Evolutionary conservation across 1,140 invertebrate species (phyloP).

Genomic region (Hylyphantes graminicola): DNA sequence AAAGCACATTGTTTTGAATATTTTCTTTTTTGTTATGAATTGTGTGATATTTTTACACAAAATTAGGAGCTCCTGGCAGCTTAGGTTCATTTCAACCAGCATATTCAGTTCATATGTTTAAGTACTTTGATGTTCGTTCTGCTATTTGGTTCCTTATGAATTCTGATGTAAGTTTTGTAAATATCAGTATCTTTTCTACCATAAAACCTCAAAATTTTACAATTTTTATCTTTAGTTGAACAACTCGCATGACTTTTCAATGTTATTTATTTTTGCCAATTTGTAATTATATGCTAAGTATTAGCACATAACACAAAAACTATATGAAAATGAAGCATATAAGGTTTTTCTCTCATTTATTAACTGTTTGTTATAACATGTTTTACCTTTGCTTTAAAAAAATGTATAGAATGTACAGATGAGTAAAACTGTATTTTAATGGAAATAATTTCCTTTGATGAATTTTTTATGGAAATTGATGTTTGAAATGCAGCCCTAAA

Average conservation of each 20-base stretch:
- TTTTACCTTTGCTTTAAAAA: slow-evolving; percentile 16
- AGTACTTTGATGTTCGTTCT: neutral
- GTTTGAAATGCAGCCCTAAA: slow-evolving; percentile 29
- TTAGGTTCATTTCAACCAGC: neutral
- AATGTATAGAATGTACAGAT: slow-evolving; percentile 42
- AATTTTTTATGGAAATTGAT: slow-evolving; percentile 29
- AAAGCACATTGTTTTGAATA: neutral
- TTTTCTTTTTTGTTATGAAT: slow-evolving; percentile 7
- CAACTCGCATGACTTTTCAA: slow-evolving; percentile 3
- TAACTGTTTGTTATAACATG: no score
- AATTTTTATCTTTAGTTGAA: neutral
- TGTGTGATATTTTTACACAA: slow-evolving; percentile 14
- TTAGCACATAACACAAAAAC: neutral
- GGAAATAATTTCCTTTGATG: slow-evolving; percentile 13
- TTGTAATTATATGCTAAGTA: slow-evolving; percentile 9
- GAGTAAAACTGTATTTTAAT: slow-evolving; percentile 9
- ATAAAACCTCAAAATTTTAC: neutral
- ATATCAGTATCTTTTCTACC: slow-evolving; percentile 7
- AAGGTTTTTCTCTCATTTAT: no score
- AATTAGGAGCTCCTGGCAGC: slow-evolving; percentile 15
- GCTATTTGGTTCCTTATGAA: neutral
- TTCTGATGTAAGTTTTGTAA: slow-evolving; percentile 15
- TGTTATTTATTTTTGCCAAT: slow-evolving; percentile 9
- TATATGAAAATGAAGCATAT: no score
- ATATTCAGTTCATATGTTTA: neutral